Evolutionary conservation across 2,888 invertebrate species (phyloP).

Genomic region (Lymantria dispar): DNA sequence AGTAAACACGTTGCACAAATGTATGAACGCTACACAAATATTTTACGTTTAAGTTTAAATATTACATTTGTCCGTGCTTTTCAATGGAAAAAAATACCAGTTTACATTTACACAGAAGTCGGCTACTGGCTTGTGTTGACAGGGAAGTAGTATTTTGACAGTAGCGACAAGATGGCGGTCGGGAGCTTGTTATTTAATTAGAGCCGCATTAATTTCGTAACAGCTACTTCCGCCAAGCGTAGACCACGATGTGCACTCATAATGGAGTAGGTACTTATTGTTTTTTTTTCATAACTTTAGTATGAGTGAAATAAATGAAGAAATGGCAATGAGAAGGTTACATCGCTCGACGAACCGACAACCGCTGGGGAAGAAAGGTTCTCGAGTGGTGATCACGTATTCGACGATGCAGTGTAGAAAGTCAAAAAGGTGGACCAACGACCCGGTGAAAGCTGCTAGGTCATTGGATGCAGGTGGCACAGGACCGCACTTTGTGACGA

Average conservation of each 20-base stretch:
- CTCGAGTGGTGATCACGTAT: too few relatives aligned
- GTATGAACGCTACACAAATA: conserved; percentile 7
- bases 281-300: neutral
- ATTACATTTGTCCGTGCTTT: conserved; percentile 15
- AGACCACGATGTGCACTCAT: conserved; percentile 22
- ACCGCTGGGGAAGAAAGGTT: too few relatives aligned
- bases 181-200: conserved; percentile 75
- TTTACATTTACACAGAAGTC: conserved; percentile 35
- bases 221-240: conserved; percentile 64
- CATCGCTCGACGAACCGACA: too few relatives aligned
- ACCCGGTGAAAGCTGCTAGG: too few relatives aligned
- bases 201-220: conserved; percentile 75
- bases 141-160: conserved; percentile 66
- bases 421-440: too few relatives aligned
- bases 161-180: conserved; percentile 53
- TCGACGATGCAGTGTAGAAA: too few relatives aligned
- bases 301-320: too few relatives aligned
- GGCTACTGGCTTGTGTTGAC: conserved; percentile 37
- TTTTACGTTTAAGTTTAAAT: conserved; percentile 13
- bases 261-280: neutral
- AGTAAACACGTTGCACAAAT: conserved; percentile 5
- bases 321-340: too few relatives aligned
- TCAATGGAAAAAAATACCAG: conserved; percentile 28
- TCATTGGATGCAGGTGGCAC: too few relatives aligned
- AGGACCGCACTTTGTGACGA: too few relatives aligned